Evolutionary conservation across 2,888 invertebrate species (phyloP).

Genomic region (Onchidella celtica): DNA sequence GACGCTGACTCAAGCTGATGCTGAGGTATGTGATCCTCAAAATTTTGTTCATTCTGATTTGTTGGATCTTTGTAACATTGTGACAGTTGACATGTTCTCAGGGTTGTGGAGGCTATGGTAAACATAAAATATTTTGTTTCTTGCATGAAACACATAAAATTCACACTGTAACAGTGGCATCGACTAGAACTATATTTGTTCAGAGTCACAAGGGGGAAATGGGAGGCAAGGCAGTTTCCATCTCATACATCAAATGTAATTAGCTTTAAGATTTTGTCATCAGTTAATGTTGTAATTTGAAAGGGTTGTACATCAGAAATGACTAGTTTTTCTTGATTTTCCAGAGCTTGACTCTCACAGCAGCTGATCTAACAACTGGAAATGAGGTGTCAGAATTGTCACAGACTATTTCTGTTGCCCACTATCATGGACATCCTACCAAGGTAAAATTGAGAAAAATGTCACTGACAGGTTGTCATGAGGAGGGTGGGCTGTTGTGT

Average conservation of each 20-base stretch:
- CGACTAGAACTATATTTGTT: background rate
- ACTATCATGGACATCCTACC: constrained; percentile 68
- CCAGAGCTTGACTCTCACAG: constrained; percentile 63
- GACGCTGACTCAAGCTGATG: constrained; percentile 59
- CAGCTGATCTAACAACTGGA: constrained; percentile 64
- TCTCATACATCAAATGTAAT: no score
- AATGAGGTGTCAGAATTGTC: constrained; percentile 66
- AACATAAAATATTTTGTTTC: no score
- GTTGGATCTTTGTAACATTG: background rate
- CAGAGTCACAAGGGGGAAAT: background rate
- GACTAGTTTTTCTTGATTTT: background rate
- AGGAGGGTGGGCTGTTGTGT: no score
- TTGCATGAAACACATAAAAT: no score
- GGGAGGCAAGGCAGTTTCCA: no score
- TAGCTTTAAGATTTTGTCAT: no score
- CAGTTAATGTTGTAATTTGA: no score
- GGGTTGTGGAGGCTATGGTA: no score
- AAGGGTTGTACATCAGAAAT: no score
- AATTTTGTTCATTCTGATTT: background rate
- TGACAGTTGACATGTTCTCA: no score
- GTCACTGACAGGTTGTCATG: no score
- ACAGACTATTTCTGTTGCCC: constrained; percentile 66
- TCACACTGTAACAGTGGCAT: no score
- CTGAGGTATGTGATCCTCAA: constrained; percentile 60
- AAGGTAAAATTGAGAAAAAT: constrained; percentile 69